phyloP scores from a whole-genome alignment of 2,888 invertebrate species.

The Stenodera caucasica region DNA sequence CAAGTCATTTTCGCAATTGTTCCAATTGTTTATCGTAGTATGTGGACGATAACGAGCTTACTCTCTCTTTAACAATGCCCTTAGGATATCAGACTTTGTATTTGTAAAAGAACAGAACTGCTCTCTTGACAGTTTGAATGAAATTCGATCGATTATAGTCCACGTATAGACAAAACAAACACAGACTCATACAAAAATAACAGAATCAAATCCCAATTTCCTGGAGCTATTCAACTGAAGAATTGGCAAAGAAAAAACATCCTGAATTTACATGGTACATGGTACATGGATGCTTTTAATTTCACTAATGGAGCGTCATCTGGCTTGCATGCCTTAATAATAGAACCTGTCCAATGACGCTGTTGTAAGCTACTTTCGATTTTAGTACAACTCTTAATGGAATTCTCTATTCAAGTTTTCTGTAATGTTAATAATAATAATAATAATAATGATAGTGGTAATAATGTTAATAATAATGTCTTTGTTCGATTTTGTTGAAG shows the following conservation, averaged over 20 bases:
- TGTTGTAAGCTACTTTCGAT: constrained; percentile 13
- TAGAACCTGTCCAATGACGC: constrained; percentile 6
- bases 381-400: constrained; percentile 10
- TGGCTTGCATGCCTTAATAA: constrained; percentile 8
- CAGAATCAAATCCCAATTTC: neutral
- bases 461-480: neutral
- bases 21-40: constrained; percentile 34
- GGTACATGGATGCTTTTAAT: neutral
- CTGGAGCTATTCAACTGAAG: neutral
- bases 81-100: constrained; percentile 11
- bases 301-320: constrained; percentile 12
- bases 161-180: neutral
- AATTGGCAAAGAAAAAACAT: neutral
- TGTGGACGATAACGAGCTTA: constrained; percentile 12
- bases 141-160: neutral
- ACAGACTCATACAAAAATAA: neutral
- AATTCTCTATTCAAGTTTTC: neutral
- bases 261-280: neutral
- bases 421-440: neutral
- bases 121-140: constrained; percentile 7
- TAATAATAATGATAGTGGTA: neutral
- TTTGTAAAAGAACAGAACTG: neutral
- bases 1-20: constrained; percentile 34
- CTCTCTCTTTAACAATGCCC: constrained; percentile 29
- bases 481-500: neutral